Evolutionary conservation across 2,797 vertebrate genomes (phyloP), one percentile per base, ranked within the genome.

Genomic region (Sphenodon punctatus): DNA sequence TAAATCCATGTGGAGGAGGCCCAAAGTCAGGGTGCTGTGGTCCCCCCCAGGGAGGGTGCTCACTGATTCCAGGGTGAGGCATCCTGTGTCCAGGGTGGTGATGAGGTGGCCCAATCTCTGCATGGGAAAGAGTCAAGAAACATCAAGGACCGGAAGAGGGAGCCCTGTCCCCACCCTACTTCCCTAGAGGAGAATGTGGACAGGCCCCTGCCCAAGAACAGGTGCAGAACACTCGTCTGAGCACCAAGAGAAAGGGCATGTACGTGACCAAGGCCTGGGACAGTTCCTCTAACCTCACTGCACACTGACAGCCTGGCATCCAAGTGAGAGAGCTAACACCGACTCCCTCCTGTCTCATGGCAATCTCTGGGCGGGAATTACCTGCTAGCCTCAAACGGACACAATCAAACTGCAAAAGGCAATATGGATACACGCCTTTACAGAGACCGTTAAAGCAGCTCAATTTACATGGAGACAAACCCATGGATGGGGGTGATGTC

Each of bases 71-170:
- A 1, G 98, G 97, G 13, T 98, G 98, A 71, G 98, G 98, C 89
- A 98, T 94, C 85, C 98, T 97, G 93, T 98, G 98, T 56, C 96
- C 97, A 30, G 97, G 97, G 69, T 99, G 98, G 86, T 99, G 98
- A 86, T 98, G 98, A 13, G 98, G 98, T 39, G 98, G 98, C 27
- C 98, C 98, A 70, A 99, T 97, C 64, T 99, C 98, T 99, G 93
- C 69, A 76, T 60, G 56, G 67, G 46, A 2, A 32, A 23, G 59
- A 91, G 65, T 85, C 66, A 88, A 43, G 73, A 85, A 2, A 4
- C 23, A 67, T 75, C n/a, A 46, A 30, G 6, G 5, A 16, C 11
- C 15, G 30, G 10, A 23, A 41, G 48, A n/a, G n/a, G n/a, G n/a
- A n/a, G n/a, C n/a, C n/a, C n/a, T n/a, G n/a, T n/a, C n/a, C n/a